Evolutionary conservation across 2,797 vertebrate genomes (phyloP).

Genomic region (Lates japonicus): DNA sequence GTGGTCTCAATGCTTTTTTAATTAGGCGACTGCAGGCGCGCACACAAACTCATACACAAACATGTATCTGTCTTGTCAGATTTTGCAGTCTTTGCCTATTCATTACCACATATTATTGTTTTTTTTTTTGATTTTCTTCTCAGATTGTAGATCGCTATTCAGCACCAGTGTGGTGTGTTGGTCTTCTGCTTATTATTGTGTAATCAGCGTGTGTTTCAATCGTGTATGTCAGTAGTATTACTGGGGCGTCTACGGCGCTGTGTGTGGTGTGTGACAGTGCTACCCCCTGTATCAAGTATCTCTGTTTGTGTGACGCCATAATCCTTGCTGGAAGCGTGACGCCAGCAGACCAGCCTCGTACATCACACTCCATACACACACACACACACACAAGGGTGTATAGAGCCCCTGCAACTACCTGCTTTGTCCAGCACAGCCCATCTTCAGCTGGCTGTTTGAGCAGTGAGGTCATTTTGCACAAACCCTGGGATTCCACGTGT

Average conservation of each 20-base stretch:
- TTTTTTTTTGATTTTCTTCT: slow-evolving; percentile 57
- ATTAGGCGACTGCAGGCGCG: slow-evolving; percentile 67
- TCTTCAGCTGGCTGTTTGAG: slow-evolving; percentile 65
- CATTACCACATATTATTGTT: slow-evolving; percentile 61
- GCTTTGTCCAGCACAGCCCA: slow-evolving; percentile 69
- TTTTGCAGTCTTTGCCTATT: slow-evolving; percentile 37
- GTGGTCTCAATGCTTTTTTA: slow-evolving; percentile 82
- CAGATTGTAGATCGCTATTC: slow-evolving; percentile 51
- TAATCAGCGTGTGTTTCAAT: slow-evolving; percentile 58
- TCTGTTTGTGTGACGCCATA: slow-evolving; percentile 74
- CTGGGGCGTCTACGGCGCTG: slow-evolving; percentile 34
- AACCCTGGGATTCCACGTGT: slow-evolving; percentile 62
- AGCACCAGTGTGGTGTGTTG: slow-evolving; percentile 49
- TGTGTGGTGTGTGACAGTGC: slow-evolving; percentile 51
- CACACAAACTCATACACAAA: slow-evolving; percentile 21
- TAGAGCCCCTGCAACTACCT: slow-evolving; percentile 70
- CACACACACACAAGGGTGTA: slow-evolving; percentile 35
- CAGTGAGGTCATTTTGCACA: slow-evolving; percentile 73
- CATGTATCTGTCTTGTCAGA: slow-evolving; percentile 14
- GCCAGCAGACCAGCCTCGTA: slow-evolving; percentile 67
- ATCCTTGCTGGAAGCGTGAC: slow-evolving; percentile 69
- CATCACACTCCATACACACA: no score
- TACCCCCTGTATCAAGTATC: slow-evolving; percentile 67
- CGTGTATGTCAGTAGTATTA: no score
- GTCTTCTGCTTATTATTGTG: slow-evolving; percentile 58